These are phyloP conservation scores for Decapterus maruadsi DNA, from an alignment of 2,797 vertebrate species.

Conservation along the genomic window DNA sequence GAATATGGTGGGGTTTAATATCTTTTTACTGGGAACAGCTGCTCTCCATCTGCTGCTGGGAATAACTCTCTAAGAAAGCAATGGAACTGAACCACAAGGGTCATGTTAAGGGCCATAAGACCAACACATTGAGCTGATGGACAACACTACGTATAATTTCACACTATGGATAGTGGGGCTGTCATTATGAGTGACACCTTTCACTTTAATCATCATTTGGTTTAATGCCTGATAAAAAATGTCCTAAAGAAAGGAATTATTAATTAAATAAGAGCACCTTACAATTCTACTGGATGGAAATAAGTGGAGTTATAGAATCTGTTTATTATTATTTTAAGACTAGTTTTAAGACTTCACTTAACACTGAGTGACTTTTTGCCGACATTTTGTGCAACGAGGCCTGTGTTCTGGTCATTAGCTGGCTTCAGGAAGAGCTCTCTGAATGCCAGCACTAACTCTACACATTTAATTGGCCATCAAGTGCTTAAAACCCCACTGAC, in stretches of 20 bases:
- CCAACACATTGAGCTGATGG: background rate
- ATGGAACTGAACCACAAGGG: background rate
- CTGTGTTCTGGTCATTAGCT: slow-evolving; percentile 38
- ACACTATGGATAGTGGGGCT: no score
- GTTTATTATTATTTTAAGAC: background rate
- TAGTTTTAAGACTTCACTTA: slow-evolving; percentile 13
- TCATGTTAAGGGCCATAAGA: background rate
- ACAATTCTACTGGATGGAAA: no score
- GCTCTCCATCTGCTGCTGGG: background rate
- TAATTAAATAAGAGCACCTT: background rate
- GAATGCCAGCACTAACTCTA: slow-evolving; percentile 56
- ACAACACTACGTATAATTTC: background rate
- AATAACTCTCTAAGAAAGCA: background rate
- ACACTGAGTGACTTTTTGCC: slow-evolving; percentile 28
- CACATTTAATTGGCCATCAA: slow-evolving; percentile 67
- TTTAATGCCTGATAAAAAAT: background rate
- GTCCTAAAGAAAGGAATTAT: background rate
- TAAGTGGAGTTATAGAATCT: background rate
- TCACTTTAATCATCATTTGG: background rate
- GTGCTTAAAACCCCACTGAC: slow-evolving; percentile 22
- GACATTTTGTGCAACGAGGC: slow-evolving; percentile 17
- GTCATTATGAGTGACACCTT: background rate
- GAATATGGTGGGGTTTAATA: background rate
- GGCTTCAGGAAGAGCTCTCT: slow-evolving; percentile 33
- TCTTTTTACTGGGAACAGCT: background rate